Percentiles rank a stretch among this genome's conserved stretches.
Conservation (phyloP, 1,140 invertebrate species). For the Parapsyche elsis region DNA sequence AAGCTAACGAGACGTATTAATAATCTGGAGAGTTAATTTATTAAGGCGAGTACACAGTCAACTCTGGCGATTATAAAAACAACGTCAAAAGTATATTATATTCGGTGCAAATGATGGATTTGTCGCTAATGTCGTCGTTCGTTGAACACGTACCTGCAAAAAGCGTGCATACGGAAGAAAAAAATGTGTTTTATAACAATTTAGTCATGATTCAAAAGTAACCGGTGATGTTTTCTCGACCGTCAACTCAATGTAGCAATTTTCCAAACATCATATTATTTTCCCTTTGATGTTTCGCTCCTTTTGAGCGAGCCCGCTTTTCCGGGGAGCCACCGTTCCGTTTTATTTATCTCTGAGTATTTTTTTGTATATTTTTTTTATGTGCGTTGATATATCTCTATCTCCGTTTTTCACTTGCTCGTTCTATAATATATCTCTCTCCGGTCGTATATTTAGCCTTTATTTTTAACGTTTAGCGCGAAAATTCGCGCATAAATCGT, state of each 20-base stretch:
- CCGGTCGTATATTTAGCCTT: background rate
- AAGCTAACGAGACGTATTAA: no score
- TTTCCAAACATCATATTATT: conserved; percentile 42
- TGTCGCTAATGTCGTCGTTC: no score
- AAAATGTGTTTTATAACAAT: conserved; percentile 27
- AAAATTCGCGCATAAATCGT: conserved; percentile 26
- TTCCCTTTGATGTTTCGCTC: conserved; percentile 38
- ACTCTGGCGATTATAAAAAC: no score
- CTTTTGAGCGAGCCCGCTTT: background rate
- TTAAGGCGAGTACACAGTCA: no score
- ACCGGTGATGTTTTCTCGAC: conserved; percentile 33
- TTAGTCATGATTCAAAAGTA: conserved; percentile 28
- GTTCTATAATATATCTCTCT: background rate
- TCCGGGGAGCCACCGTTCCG: conserved; percentile 8
- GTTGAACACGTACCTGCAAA: no score
- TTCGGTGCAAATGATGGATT: no score
- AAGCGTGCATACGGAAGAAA: background rate
- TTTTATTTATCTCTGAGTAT: conserved; percentile 24
- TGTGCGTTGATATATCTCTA: background rate
- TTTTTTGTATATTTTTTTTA: conserved; percentile 18
- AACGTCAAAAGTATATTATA: no score
- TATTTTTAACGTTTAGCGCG: conserved; percentile 23
- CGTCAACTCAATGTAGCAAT: conserved; percentile 39
- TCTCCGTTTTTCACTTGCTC: background rate
- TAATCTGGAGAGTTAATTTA: no score